These are phyloP conservation scores for Cerastis rubricosa DNA, from an alignment of 2,888 invertebrate genomes.

Conservation along the genomic window DNA sequence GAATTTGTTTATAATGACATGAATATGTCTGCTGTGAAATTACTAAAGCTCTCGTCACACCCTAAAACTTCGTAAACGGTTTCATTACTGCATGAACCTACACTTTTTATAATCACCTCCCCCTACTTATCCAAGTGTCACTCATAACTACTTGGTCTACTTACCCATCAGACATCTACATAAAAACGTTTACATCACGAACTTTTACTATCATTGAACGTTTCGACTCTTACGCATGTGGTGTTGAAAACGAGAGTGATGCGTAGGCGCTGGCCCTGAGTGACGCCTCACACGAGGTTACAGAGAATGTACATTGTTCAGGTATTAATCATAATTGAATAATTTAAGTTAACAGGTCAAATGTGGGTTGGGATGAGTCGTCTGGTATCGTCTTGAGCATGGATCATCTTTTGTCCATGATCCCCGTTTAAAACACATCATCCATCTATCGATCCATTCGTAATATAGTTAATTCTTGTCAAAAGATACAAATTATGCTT, in stretches of 20 bases:
- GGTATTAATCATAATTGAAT: conserved; percentile 45
- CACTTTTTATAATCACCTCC: neutral
- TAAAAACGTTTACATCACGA: conserved; percentile 35
- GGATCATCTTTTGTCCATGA: conserved; percentile 3
- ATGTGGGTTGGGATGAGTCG: conserved; percentile 36
- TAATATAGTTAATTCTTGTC: neutral
- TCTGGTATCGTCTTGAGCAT: neutral
- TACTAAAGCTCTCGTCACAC: neutral
- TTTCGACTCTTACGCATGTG: conserved; percentile 59
- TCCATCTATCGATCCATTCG: neutral
- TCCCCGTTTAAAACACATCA: neutral
- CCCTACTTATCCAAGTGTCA: conserved; percentile 16
- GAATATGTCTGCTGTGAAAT: conserved; percentile 13
- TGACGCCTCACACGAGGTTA: conserved; percentile 58
- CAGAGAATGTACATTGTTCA: conserved; percentile 51
- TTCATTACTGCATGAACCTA: neutral
- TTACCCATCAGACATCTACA: conserved; percentile 8
- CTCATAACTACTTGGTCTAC: conserved; percentile 2
- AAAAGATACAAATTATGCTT: neutral
- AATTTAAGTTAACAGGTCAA: conserved; percentile 10
- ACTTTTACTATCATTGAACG: conserved; percentile 57
- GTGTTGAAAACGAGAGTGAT: conserved; percentile 79
- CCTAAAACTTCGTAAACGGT: neutral
- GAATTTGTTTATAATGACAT: neutral
- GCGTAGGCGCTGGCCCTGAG: conserved; percentile 76